Evolutionary conservation across 2,888 invertebrate species (phyloP), one percentile per base, ranked within the genome.

Genomic region (Limenitis camilla): DNA sequence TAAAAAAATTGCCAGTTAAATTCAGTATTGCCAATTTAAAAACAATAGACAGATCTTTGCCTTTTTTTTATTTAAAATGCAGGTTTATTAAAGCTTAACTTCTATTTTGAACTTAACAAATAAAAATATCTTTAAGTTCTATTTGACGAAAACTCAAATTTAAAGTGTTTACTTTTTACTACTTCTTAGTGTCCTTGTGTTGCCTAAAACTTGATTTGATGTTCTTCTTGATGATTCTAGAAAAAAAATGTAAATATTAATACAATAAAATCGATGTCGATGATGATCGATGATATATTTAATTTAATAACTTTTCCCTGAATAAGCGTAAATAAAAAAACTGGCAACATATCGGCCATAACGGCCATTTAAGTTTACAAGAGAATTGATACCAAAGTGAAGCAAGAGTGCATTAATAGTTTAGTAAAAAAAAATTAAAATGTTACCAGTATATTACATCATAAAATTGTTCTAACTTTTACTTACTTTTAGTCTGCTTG

Each of bases 141-240:
- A 29, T 11, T 45, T 2, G 10, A 29, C 11, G 30, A 39, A 44
- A 53, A 50, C 50, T 48, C 39, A 29, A 19, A 38, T n/a, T 27
- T 6, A 52, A 31, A 47, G 10, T 65, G 61, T 67, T 45, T 68
- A 53, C 49, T 72, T 74, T 56, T 71, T 71, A 61, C 79, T 77
- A 62, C 85, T 85, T 41, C 85, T 70, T 39, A 85, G 60, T 27
- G 71, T 58, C 54, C 77, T 68, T 52, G 80, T 71, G 58, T 79
- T 80, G 29, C 58, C 69, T 31, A 72, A 66, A 4, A 74, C 67
- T 40, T 60, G 46, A 2, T 2, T 3, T 19, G 19, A 19, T 19
- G 63, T 56, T 31, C 60, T 63, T 51, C 58, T 67, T 30, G 74
- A 61, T 32, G 72, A 58, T 69, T 72, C 82, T 83, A 73, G 48